A percentile compares a stretch with the other conserved stretches of the same genome.
Conservation (phyloP, 2,888 invertebrate species). For the Leptarthrus brevirostris region DNA sequence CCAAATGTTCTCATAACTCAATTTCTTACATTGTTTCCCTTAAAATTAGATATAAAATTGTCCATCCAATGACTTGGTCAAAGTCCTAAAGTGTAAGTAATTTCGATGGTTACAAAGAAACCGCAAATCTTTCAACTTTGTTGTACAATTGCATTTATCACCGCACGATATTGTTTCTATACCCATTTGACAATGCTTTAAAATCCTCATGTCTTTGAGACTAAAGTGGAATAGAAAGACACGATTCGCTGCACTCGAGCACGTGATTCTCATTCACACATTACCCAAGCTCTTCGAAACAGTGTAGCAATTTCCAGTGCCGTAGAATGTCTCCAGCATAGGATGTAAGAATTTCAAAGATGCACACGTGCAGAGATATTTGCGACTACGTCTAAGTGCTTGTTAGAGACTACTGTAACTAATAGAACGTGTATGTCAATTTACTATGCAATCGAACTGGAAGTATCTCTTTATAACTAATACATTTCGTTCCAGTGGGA, state of each 20-base stretch:
- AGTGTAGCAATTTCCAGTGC: conserved; percentile 3
- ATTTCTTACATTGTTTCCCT: neutral
- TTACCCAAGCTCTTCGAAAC: conserved; percentile 15
- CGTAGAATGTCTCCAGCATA: neutral
- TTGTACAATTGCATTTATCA: conserved; percentile 27
- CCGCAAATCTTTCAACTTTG: conserved; percentile 6
- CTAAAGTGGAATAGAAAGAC: neutral
- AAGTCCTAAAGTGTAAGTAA: neutral
- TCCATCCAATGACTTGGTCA: neutral
- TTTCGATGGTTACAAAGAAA: neutral
- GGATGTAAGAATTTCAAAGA: neutral
- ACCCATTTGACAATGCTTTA: conserved; percentile 23
- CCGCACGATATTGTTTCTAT: conserved; percentile 27
- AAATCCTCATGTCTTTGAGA: conserved; percentile 9
- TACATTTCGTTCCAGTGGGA: neutral
- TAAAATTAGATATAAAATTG: neutral
- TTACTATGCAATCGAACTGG: neutral
- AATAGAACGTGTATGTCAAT: too few species aligned
- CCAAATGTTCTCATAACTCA: neutral
- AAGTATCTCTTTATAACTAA: neutral
- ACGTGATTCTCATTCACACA: conserved; percentile 41
- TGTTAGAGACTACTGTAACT: too few species aligned
- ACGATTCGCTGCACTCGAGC: conserved; percentile 32
- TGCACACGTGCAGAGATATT: neutral
- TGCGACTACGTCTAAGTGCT: neutral